phyloP scores from a whole-genome alignment of 2,797 vertebrate species.

The Dendrocincla tyrannina region DNA sequence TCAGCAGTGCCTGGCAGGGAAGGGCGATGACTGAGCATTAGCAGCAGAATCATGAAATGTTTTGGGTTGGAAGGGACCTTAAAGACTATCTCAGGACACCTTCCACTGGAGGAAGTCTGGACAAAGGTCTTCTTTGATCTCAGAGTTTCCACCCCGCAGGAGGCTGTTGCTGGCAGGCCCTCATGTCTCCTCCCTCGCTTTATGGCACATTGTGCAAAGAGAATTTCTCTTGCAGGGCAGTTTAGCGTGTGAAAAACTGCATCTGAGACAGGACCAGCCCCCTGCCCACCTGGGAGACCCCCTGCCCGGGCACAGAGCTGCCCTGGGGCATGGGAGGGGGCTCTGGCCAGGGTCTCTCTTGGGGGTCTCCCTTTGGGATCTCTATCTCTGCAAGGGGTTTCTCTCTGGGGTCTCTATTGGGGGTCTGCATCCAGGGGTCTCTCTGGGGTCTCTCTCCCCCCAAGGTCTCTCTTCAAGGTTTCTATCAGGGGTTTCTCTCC shows the following conservation, averaged over 20 bases:
- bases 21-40: background rate
- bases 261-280: background rate
- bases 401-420: background rate
- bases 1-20: background rate
- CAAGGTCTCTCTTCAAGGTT: background rate
- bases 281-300: background rate
- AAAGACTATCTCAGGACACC: background rate
- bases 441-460: background rate
- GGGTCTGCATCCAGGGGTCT: background rate
- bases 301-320: background rate
- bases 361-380: background rate
- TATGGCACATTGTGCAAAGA: background rate
- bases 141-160: background rate
- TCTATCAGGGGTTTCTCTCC: background rate
- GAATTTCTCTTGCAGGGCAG: background rate
- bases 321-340: background rate
- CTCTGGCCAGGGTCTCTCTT: too few relatives aligned
- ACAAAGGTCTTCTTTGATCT: background rate
- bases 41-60: background rate
- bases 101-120: background rate
- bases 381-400: background rate
- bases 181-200: accelerated
- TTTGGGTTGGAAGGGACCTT: background rate
- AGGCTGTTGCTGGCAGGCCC: background rate
- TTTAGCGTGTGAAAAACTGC: background rate